Conservation (phyloP, 1,140 invertebrate species). For the Pseudachorutes palmiensis region DNA sequence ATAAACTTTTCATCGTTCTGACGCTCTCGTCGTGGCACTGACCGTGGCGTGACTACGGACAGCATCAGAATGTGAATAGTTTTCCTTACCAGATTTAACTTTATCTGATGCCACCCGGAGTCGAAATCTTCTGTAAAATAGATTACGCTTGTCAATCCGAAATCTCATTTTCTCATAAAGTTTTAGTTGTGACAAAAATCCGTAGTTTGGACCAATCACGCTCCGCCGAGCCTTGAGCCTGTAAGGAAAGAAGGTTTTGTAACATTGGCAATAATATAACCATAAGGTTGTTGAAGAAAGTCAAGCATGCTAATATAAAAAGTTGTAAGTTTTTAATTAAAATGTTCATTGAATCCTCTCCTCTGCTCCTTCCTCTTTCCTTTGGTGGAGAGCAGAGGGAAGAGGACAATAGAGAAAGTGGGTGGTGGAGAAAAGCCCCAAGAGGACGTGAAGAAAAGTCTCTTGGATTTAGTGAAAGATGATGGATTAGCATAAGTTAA, state of each 20-base stretch:
- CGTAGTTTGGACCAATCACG: constrained; percentile 60
- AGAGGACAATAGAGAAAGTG: not conserved
- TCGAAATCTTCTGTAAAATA: constrained; percentile 66
- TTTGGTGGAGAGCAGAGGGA: not conserved
- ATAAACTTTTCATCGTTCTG: no score
- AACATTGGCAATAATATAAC: not conserved
- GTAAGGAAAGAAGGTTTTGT: constrained; percentile 32
- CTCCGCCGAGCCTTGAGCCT: constrained; percentile 56
- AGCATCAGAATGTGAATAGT: not conserved
- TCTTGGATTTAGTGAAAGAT: not conserved
- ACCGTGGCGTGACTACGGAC: not conserved
- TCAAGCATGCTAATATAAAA: not conserved
- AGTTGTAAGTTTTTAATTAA: not conserved
- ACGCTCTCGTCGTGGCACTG: not conserved
- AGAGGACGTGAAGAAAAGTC: not conserved
- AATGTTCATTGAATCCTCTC: no score
- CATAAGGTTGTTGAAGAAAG: not conserved
- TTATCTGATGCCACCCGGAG: constrained; percentile 69
- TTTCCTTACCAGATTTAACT: constrained; percentile 56
- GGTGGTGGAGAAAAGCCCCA: not conserved
- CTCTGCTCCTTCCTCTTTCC: not conserved
- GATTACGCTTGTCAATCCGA: constrained; percentile 57
- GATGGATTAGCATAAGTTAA: constrained; percentile 1
- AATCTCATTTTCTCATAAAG: constrained; percentile 68
- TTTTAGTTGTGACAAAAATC: constrained; percentile 65